Percentiles rank a stretch among this genome's conserved stretches.
These are phyloP conservation scores for Ivindomyrus marchei DNA, from an alignment of 2,113 vertebrate species.

Conservation along the genomic window DNA sequence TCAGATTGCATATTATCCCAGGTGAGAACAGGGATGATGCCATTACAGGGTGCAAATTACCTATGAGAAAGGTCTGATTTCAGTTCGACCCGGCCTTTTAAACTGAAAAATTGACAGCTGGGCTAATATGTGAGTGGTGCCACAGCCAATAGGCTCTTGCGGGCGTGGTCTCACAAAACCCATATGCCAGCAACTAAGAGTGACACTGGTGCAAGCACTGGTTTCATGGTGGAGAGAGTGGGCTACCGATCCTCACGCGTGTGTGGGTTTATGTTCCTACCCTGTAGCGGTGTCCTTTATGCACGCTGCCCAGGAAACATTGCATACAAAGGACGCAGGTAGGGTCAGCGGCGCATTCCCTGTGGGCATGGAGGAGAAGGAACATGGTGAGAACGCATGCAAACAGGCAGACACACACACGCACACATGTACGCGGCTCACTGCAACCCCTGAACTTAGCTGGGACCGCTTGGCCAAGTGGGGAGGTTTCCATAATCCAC, in stretches of 20 bases:
- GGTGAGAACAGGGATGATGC: background rate
- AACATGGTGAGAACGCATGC: background rate
- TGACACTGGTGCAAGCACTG: background rate
- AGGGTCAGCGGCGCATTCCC: slow-evolving; percentile 93
- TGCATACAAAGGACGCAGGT: slow-evolving; percentile 98
- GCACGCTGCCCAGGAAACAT: slow-evolving; percentile 91
- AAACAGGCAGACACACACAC: background rate
- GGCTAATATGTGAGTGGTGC: background rate
- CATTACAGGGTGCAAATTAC: background rate
- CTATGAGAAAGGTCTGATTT: background rate
- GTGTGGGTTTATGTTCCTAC: slow-evolving; percentile 55
- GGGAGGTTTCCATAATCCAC: background rate
- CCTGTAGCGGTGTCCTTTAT: slow-evolving; percentile 92
- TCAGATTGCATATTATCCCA: background rate
- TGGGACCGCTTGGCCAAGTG: background rate
- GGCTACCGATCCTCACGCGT: background rate
- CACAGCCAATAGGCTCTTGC: background rate
- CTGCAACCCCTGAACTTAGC: background rate
- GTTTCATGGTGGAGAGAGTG: background rate
- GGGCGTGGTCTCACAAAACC: background rate
- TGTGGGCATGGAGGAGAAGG: slow-evolving; percentile 21
- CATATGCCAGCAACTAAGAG: background rate
- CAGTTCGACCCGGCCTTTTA: background rate
- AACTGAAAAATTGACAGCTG: background rate
- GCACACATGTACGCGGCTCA: background rate